Percentiles rank a stretch among this genome's conserved stretches.
Conservation (phyloP, 2,113 vertebrate genomes). For the Collichthys lucidus region DNA sequence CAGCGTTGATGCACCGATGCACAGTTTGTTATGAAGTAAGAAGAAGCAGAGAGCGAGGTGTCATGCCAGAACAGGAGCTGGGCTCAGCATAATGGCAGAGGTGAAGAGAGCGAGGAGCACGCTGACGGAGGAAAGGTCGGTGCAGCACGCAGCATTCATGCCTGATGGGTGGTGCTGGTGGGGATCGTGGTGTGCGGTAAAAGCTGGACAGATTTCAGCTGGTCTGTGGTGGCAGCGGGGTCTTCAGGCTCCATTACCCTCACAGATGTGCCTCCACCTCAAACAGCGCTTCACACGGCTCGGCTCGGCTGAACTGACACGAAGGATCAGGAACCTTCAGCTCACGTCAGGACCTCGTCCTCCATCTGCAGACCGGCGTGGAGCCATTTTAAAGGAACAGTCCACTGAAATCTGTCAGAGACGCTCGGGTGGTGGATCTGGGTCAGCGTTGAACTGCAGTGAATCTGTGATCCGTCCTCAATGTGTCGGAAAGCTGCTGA, state of each 20-base stretch:
- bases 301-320: neutral
- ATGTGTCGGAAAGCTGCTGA: neutral
- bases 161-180: neutral
- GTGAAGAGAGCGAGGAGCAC: too few relatives aligned
- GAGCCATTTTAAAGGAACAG: too few relatives aligned
- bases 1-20: too few relatives aligned
- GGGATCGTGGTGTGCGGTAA: slow-evolving; percentile 14
- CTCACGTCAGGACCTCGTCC: neutral
- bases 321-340: neutral
- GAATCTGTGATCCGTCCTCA: neutral
- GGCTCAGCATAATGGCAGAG: too few relatives aligned
- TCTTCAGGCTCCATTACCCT: slow-evolving; percentile 56
- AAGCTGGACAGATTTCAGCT: slow-evolving; percentile 47
- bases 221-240: slow-evolving; percentile 26
- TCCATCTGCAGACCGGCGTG: neutral
- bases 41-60: too few relatives aligned
- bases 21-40: too few relatives aligned
- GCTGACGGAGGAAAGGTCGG: too few relatives aligned
- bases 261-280: slow-evolving; percentile 45
- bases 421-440: neutral
- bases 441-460: neutral
- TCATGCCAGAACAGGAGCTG: too few relatives aligned
- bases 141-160: too few relatives aligned
- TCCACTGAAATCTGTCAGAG: too few relatives aligned
- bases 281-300: slow-evolving; percentile 20